Evolutionary conservation across 2,797 vertebrate species (phyloP).

Genomic region (Psittacula derbiana): DNA sequence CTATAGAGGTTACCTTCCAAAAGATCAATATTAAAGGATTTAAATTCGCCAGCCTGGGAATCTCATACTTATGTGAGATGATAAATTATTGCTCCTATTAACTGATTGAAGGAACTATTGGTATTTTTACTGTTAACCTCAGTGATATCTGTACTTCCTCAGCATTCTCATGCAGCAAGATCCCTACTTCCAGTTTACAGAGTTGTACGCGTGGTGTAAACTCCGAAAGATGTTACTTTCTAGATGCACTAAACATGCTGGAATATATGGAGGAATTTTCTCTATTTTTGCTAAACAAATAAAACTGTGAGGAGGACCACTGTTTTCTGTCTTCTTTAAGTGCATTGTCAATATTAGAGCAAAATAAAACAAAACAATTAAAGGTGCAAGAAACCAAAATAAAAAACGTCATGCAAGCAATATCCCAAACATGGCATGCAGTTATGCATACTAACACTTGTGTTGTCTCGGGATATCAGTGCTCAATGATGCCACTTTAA

Average conservation of each 20-base stretch:
- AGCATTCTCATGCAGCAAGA: background rate
- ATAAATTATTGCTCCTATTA: background rate
- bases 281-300: background rate
- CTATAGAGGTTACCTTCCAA: background rate
- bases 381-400: background rate
- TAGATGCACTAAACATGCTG: background rate
- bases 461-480: background rate
- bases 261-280: background rate
- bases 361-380: background rate
- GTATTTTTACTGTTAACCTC: background rate
- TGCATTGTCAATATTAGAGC: background rate
- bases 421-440: background rate
- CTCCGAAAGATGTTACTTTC: background rate
- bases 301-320: background rate
- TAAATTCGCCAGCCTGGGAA: background rate
- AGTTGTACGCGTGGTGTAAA: background rate
- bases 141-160: background rate
- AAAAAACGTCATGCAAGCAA: background rate
- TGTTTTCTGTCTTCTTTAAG: background rate
- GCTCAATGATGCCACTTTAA: background rate
- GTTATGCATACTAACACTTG: background rate
- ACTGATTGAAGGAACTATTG: background rate
- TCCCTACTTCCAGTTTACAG: background rate
- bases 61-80: background rate
- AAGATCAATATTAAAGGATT: background rate